Evolutionary conservation across 2,797 vertebrate species (phyloP), one percentile per base, ranked within the genome.

Genomic region (Hippopotamyrus pictus): DNA sequence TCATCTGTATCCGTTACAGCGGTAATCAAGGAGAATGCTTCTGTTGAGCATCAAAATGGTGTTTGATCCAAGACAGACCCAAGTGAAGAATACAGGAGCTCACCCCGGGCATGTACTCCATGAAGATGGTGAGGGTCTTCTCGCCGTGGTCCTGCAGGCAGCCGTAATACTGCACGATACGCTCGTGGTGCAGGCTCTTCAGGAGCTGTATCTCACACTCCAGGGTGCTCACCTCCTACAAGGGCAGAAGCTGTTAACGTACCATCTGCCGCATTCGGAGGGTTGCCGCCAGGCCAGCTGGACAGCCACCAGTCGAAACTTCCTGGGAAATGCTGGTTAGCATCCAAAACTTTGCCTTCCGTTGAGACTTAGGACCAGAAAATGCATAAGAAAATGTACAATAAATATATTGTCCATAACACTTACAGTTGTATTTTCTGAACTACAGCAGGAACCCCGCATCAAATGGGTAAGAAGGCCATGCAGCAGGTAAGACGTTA

Each of bases 51-150:
- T 4, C 50, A 86, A 86, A 86, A 51, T 14, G n/a, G 22, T 29
- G n/a, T 9, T 50, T 51, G 4, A 53, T 53, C 83, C n/a, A 22
- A 86, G 46, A 86, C 46, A 86, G 22, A 51, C 83, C 37, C 37
- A 44, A 79, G n/a, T 22, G 17, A 51, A 51, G 44, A 48, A 53
- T 25, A n/a, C 9, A 86, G 53, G 29, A 37, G 85, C 97, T 94
- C 93, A 99, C 98, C 96, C 98, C 98, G 0, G 98, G 98, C 98
- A 99, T 99, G 94, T 98, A 99, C 95, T 99, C 98, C 98, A 99
- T 99, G 92, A 99, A 99, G 93, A 99, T 99, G 69, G 97, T 98
- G 91, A 99, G 96, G 2, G 97, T 99, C 94, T 97, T 99, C 95
- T 99, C 98, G 0, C 95, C 96, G 90, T 95, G 97, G 92, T 99